phyloP scores from a whole-genome alignment of 1,140 invertebrate species.

The Procambarus virginalis region DNA sequence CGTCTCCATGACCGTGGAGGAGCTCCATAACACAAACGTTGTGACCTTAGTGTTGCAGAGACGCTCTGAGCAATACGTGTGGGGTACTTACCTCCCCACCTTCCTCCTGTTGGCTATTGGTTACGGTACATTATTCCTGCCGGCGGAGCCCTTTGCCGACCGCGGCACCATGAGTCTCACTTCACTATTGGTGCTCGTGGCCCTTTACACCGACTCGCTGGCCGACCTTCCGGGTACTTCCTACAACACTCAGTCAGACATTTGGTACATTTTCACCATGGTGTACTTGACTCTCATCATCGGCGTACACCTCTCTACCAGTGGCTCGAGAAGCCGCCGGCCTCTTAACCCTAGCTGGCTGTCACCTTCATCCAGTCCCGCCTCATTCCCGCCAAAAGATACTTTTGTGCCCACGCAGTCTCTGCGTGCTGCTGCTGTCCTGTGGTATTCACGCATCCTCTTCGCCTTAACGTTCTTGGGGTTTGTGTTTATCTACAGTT shows the following conservation, averaged over 20 bases:
- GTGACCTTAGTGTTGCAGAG: background rate
- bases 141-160: slow-evolving; percentile 40
- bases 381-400: background rate
- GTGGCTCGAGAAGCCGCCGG: background rate
- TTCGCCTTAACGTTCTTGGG: background rate
- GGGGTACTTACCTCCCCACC: slow-evolving; percentile 30
- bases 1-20: background rate
- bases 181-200: slow-evolving; percentile 32
- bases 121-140: slow-evolving; percentile 46
- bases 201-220: slow-evolving; percentile 36
- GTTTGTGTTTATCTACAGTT: slow-evolving; percentile 9
- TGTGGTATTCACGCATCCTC: slow-evolving; percentile 6
- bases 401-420: background rate
- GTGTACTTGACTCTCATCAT: slow-evolving; percentile 37
- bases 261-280: slow-evolving; percentile 47
- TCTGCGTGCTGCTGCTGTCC: background rate
- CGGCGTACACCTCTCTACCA: slow-evolving; percentile 26
- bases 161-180: slow-evolving; percentile 49
- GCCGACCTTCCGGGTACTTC: slow-evolving; percentile 3
- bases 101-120: slow-evolving; percentile 30
- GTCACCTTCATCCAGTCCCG: too few relatives aligned
- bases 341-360: background rate
- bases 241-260: slow-evolving; percentile 33
- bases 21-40: background rate
- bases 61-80: slow-evolving; percentile 22